Percentiles rank a stretch among this genome's conserved stretches.
These are phyloP conservation scores for Zapornia atra DNA, from an alignment of 2,113 vertebrate species.

Conservation along the genomic window DNA sequence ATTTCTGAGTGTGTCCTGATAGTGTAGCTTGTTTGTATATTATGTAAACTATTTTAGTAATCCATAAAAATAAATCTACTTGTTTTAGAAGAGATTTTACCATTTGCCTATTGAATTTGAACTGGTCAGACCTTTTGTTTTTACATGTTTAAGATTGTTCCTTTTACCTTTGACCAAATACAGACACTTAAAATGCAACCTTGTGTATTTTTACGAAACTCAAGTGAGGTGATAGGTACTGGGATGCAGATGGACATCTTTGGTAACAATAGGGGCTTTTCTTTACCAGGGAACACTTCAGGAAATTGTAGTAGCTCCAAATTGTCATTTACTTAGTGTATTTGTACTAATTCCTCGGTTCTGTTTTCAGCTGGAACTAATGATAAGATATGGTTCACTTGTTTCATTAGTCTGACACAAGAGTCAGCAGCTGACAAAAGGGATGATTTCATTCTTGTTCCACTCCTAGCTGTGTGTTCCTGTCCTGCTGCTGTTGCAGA, in stretches of 20 bases:
- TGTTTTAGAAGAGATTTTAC: constrained; percentile 52
- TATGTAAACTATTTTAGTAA: constrained; percentile 75
- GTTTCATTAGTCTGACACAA: not conserved
- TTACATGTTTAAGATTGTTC: not conserved
- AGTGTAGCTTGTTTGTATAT: constrained; percentile 58
- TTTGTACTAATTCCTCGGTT: not conserved
- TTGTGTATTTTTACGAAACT: not conserved
- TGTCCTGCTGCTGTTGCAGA: not conserved
- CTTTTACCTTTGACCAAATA: not conserved
- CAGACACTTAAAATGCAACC: not conserved
- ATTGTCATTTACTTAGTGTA: not conserved
- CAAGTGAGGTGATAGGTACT: not conserved
- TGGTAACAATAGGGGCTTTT: not conserved
- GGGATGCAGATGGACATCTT: not conserved
- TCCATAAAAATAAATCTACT: constrained; percentile 72
- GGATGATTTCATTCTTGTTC: constrained; percentile 44
- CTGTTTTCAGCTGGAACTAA: constrained; percentile 44
- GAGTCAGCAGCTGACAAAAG: constrained; percentile 55
- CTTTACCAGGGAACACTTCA: not conserved
- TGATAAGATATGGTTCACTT: constrained; percentile 23
- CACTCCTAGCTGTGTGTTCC: not conserved
- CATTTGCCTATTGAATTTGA: not conserved
- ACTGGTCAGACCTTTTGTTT: not conserved
- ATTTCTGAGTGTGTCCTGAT: not conserved
- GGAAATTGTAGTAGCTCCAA: not conserved